These are phyloP conservation scores for Phortica magna DNA, from an alignment of 2,888 invertebrate genomes.

Conservation along the genomic window DNA sequence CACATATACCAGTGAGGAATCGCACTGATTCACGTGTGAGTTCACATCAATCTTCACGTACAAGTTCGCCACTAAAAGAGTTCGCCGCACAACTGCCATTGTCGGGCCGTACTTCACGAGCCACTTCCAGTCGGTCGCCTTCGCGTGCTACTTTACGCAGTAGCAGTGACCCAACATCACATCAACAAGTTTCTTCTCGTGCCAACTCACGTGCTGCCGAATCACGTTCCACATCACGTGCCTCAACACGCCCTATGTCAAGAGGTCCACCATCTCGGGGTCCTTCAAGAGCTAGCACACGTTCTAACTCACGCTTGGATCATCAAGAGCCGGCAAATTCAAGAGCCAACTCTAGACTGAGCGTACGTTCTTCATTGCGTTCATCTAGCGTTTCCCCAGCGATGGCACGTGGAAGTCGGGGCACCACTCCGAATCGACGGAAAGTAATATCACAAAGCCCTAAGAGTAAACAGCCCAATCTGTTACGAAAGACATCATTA, in stretches of 20 bases:
- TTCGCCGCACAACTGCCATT: slow-evolving; percentile 45
- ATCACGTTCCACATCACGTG: slow-evolving; percentile 62
- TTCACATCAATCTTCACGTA: slow-evolving; percentile 50
- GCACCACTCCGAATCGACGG: slow-evolving; percentile 57
- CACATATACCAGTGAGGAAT: slow-evolving; percentile 74
- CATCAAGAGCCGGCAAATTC: slow-evolving; percentile 62
- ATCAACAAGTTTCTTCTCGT: background rate
- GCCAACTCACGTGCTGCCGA: slow-evolving; percentile 40
- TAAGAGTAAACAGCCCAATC: slow-evolving; percentile 34
- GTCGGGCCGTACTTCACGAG: slow-evolving; percentile 62
- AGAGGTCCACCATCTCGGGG: slow-evolving; percentile 55
- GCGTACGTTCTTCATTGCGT: slow-evolving; percentile 61
- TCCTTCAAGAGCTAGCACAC: slow-evolving; percentile 55
- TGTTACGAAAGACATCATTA: slow-evolving; percentile 61
- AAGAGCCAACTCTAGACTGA: slow-evolving; percentile 63
- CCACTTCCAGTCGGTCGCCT: slow-evolving; percentile 65
- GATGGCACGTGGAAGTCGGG: slow-evolving; percentile 57
- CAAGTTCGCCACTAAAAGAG: slow-evolving; percentile 69
- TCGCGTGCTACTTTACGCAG: slow-evolving; percentile 58
- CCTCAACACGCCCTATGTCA: slow-evolving; percentile 64
- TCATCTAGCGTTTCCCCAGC: slow-evolving; percentile 64
- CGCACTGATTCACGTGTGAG: slow-evolving; percentile 54
- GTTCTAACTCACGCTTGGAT: slow-evolving; percentile 67
- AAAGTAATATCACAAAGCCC: slow-evolving; percentile 73
- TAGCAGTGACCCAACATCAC: slow-evolving; percentile 37